Evolutionary conservation across 2,113 vertebrate genomes (phyloP).

Genomic region (Smithornis capensis): DNA sequence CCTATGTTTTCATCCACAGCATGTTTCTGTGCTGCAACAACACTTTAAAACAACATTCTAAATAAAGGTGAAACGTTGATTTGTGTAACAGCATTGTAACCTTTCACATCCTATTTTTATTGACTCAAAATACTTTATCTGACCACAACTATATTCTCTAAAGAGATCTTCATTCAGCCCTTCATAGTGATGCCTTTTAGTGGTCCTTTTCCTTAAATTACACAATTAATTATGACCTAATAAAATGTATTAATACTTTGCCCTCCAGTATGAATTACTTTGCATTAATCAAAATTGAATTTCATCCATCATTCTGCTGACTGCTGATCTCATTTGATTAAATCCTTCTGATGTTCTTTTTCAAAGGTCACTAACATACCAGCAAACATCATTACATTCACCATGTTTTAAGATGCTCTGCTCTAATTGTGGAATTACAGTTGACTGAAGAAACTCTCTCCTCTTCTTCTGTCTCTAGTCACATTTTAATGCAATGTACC

Average conservation of each 20-base stretch:
- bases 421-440: background rate
- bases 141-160: background rate
- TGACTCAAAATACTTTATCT: constrained; percentile 31
- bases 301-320: constrained; percentile 46
- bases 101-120: constrained; percentile 24
- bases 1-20: background rate
- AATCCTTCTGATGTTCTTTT: background rate
- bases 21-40: background rate
- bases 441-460: background rate
- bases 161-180: constrained; percentile 9
- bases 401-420: background rate
- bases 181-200: background rate
- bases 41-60: background rate
- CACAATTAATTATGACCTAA: constrained; percentile 50
- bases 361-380: background rate
- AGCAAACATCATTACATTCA: background rate
- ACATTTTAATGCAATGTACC: background rate
- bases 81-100: background rate
- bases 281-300: constrained; percentile 32
- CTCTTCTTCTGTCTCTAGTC: background rate
- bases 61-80: background rate
- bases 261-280: constrained; percentile 15
- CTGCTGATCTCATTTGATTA: constrained; percentile 27
- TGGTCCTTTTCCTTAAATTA: constrained; percentile 25
- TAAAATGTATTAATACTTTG: constrained; percentile 30